Evolutionary conservation across 2,888 invertebrate species (phyloP).

Genomic region (Lasioglossum pauxillum): DNA sequence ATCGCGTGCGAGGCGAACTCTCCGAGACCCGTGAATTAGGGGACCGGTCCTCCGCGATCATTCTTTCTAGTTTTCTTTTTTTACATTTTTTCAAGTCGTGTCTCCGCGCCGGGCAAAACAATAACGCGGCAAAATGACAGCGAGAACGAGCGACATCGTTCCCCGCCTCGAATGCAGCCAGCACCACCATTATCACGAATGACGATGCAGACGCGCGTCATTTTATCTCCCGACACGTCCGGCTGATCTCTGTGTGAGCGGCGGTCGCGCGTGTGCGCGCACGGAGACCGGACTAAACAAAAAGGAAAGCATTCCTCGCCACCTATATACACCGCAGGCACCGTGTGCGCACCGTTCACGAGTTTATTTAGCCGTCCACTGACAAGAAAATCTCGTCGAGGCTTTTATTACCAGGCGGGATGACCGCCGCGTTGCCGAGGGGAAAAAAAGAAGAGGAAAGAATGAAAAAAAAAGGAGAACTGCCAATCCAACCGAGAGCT

Average conservation of each 20-base stretch:
- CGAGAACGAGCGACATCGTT: constrained; percentile 53
- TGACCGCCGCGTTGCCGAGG: constrained; percentile 8
- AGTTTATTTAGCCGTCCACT: constrained; percentile 71
- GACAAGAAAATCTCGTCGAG: constrained; percentile 71
- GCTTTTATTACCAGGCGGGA: constrained; percentile 65
- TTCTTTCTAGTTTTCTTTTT: not conserved
- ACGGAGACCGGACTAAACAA: constrained; percentile 37
- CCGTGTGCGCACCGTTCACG: constrained; percentile 49
- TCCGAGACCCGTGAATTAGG: constrained; percentile 38
- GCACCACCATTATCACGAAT: constrained; percentile 76
- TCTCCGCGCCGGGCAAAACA: constrained; percentile 51
- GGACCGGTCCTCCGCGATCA: not conserved
- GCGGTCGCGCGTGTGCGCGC: not conserved
- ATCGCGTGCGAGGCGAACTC: constrained; percentile 29
- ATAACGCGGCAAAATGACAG: constrained; percentile 67
- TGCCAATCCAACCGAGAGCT: constrained; percentile 59
- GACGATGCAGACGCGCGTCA: constrained; percentile 78
- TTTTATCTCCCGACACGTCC: constrained; percentile 73
- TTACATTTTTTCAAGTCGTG: constrained; percentile 40
- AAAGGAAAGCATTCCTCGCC: constrained; percentile 41
- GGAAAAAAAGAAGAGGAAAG: constrained; percentile 22
- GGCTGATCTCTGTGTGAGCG: constrained; percentile 48
- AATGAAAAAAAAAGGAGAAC: not conserved
- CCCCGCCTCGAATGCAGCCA: constrained; percentile 40
- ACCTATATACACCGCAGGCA: constrained; percentile 48